Percentiles rank a stretch among this genome's conserved stretches.
phyloP scores from a whole-genome alignment of 2,113 vertebrate species.

The Corythoichthys intestinalis region DNA sequence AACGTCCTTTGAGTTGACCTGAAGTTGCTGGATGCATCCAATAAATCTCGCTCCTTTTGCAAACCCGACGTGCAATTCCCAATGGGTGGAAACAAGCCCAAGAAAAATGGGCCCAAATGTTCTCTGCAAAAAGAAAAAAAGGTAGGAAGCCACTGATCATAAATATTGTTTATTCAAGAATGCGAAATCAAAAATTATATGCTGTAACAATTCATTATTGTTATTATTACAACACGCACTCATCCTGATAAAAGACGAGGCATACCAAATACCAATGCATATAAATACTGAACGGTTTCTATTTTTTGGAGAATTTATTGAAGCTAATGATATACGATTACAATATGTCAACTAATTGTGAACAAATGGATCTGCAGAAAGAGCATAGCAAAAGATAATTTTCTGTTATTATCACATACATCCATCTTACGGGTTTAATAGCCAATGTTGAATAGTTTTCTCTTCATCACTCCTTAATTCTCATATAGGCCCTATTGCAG shows the following conservation, averaged over 20 bases:
- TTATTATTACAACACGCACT: background rate
- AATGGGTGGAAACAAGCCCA: constrained; percentile 72
- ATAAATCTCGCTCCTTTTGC: constrained; percentile 60
- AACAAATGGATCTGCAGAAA: constrained; percentile 30
- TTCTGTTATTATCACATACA: constrained; percentile 26
- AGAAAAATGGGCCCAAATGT: constrained; percentile 79
- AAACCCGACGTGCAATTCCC: constrained; percentile 49
- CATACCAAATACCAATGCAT: constrained; percentile 5
- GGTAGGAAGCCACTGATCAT: constrained; percentile 23
- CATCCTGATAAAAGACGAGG: background rate
- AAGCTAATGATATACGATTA: constrained; percentile 37
- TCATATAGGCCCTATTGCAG: background rate
- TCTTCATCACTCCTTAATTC: constrained; percentile 7
- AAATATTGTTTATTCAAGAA: constrained; percentile 21
- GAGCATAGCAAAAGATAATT: background rate
- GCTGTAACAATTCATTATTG: constrained; percentile 14
- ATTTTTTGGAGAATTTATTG: constrained; percentile 47
- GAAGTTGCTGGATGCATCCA: constrained; percentile 80
- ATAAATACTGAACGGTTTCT: constrained; percentile 14
- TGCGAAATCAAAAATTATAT: constrained; percentile 21
- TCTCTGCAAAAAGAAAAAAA: constrained; percentile 54
- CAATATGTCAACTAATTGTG: constrained; percentile 37
- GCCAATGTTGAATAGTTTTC: constrained; percentile 14
- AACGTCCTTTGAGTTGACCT: constrained; percentile 76
- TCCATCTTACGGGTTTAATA: background rate